Evolutionary conservation across 2,113 vertebrate genomes (phyloP), one percentile per base, ranked within the genome.

Genomic region (Amblyopsis rosae): DNA sequence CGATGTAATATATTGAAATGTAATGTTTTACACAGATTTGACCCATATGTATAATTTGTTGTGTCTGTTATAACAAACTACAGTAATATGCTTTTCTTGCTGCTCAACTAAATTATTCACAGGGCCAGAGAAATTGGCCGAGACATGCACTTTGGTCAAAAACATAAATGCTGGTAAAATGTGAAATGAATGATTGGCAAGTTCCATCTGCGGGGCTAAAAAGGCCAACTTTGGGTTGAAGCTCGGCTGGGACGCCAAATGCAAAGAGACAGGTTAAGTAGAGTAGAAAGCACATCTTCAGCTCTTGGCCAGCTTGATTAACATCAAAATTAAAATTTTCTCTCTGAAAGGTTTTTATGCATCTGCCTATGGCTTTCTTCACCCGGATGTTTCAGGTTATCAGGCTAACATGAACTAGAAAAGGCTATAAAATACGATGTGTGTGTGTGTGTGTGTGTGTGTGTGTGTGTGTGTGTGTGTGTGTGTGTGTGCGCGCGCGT

Each of bases 321-420:
- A 94, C 95, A 99, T 99, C 94, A 99, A 99, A 99, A 94, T 96
- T 99, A 98, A 95, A 99, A 98, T 95, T 92, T 86, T 92, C 93
- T 94, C 89, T 94, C 94, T 93, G 94, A 96, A 88, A 87, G 82
- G 70, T 66, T 86, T 78, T 74, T 77, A 69, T 19, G 33, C 72
- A 64, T 26, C 65, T 77, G 73, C 79, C 26, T 0, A 79, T 66
- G 59, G 75, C 16, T 62, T 73, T 71, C 35, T 7, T 67, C 67
- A 72, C 64, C 16, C 12, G 5, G 67, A 70, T 58, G 81, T 65
- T 79, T 65, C 72, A 73, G 72, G 62, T 75, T 76, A 63, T 33
- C 45, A 46, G 76, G 71, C 68, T 69, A 72, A 76, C 33, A 72
- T 73, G 69, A 72, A 65, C 50, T 26, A 26, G 26, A 26, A 41